Conservation (phyloP, 1,140 invertebrate species). For the Brachionus koreanus region DNA sequence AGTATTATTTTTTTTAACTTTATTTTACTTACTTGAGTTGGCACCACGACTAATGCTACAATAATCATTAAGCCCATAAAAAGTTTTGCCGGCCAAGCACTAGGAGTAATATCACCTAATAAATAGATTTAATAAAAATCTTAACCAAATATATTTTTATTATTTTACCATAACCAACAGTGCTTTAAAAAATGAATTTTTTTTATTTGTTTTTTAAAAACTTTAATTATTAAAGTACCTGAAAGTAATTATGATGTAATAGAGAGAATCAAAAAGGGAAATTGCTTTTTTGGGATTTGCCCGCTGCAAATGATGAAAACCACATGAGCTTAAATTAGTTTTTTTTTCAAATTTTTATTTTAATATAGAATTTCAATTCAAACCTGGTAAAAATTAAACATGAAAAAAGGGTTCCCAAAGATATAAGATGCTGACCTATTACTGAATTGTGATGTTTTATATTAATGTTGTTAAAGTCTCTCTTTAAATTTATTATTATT, state of each 20-base stretch:
- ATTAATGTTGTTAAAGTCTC: slow-evolving; percentile 44
- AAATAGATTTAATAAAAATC: not conserved
- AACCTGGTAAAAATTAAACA: slow-evolving; percentile 44
- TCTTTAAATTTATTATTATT: not conserved
- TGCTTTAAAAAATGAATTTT: slow-evolving; percentile 3
- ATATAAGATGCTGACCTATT: slow-evolving; percentile 32
- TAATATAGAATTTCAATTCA: not conserved
- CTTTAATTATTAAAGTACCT: not conserved
- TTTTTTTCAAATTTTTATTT: not conserved
- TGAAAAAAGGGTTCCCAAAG: slow-evolving; percentile 29
- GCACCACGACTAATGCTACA: slow-evolving; percentile 33
- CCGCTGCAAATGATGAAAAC: slow-evolving; percentile 44
- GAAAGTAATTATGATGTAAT: slow-evolving; percentile 42
- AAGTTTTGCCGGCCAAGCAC: slow-evolving; percentile 28
- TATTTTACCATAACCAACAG: slow-evolving; percentile 39
- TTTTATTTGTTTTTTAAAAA: not conserved
- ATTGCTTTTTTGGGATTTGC: slow-evolving; percentile 34
- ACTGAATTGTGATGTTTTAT: slow-evolving; percentile 41
- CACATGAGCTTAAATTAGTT: not conserved
- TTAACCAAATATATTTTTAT: not conserved
- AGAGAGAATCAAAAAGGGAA: slow-evolving; percentile 30
- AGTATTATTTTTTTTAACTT: not conserved
- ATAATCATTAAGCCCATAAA: slow-evolving; percentile 40
- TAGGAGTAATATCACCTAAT: slow-evolving; percentile 41
- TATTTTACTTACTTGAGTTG: slow-evolving; percentile 15